Conservation (phyloP, 2,888 invertebrate species). For the Eupithecia subfuscata region DNA sequence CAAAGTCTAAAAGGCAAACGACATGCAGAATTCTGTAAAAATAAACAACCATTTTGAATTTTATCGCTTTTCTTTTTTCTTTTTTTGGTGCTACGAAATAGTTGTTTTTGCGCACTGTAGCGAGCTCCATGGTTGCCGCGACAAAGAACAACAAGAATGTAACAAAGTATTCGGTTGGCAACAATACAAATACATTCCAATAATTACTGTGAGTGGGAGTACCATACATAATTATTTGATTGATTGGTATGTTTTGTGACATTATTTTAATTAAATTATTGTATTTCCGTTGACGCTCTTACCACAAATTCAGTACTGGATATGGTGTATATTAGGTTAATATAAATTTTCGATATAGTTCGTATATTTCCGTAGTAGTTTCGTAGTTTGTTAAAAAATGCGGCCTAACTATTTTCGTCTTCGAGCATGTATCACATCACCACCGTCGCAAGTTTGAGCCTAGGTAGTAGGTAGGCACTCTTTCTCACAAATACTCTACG, state of each 20-base stretch:
- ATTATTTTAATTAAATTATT: background rate
- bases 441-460: background rate
- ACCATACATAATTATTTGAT: background rate
- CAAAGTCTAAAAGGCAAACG: slow-evolving; percentile 7
- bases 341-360: background rate
- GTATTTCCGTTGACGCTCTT: background rate
- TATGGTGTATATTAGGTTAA: too few relatives aligned
- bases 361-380: background rate
- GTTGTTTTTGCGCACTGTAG: background rate
- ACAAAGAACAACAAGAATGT: background rate
- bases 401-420: background rate
- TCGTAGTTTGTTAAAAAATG: background rate
- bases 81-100: slow-evolving; percentile 1
- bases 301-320: too few relatives aligned
- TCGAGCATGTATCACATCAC: background rate
- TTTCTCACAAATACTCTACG: slow-evolving; percentile 4
- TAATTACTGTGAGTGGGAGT: too few relatives aligned
- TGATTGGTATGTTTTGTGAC: too few relatives aligned
- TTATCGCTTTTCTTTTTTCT: background rate
- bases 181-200: background rate
- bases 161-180: background rate
- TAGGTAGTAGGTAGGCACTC: background rate
- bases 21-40: background rate
- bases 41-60: background rate
- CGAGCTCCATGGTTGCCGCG: background rate